Conservation (phyloP, 1,140 invertebrate genomes). For the Nasonia giraulti region DNA sequence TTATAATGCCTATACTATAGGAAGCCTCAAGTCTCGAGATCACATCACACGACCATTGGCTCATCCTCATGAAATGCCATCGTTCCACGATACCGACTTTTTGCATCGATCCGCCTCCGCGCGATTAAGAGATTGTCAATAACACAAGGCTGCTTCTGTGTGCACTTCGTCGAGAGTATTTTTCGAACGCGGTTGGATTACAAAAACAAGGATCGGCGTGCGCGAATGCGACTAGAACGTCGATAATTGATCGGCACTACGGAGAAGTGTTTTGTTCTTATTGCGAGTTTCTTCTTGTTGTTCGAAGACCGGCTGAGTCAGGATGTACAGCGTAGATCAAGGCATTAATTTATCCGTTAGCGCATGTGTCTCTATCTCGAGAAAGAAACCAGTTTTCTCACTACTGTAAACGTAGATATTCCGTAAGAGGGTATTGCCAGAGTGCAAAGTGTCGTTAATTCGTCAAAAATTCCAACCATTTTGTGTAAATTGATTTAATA, state of each 20-base stretch:
- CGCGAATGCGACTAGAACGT: no score
- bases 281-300: not conserved
- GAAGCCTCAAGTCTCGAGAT: no score
- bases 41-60: not conserved
- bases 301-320: not conserved
- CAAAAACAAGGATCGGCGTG: no score
- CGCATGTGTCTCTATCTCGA: not conserved
- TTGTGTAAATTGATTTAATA: no score
- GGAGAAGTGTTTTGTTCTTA: not conserved
- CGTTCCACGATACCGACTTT: not conserved
- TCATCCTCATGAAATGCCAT: not conserved
- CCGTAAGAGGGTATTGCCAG: no score
- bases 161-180: no score
- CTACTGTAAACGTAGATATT: no score
- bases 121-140: not conserved
- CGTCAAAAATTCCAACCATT: no score
- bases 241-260: not conserved
- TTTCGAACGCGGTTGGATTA: no score
- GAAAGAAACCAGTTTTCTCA: no score
- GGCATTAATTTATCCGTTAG: not conserved
- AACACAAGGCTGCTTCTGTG: not conserved
- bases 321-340: not conserved
- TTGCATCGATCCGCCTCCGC: not conserved
- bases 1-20: no score
- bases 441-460: no score